Percentiles rank a stretch among this genome's conserved stretches.
Evolutionary conservation across 2,113 vertebrate species (phyloP).

Genomic region (Phaetusa simplex): DNA sequence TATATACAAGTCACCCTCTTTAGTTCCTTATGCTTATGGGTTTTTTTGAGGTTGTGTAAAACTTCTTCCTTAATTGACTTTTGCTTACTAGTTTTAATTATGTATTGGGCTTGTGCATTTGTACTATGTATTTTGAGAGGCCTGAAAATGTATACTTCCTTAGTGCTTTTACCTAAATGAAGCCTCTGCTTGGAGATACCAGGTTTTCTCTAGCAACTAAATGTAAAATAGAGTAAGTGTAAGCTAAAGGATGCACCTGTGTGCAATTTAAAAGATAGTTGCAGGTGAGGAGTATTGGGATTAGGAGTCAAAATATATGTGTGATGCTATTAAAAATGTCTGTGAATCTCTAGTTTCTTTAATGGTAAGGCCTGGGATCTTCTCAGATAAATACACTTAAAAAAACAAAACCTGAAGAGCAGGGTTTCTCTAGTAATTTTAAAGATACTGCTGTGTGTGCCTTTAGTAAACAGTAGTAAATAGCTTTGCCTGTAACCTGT

Average conservation of each 20-base stretch:
- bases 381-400: neutral
- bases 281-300: neutral
- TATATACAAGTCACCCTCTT: rapidly evolving
- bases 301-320: rapidly evolving
- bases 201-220: neutral
- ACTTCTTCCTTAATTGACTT: rapidly evolving
- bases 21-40: rapidly evolving
- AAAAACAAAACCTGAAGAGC: rapidly evolving
- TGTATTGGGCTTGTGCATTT: rapidly evolving
- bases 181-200: rapidly evolving
- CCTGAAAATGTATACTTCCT: rapidly evolving
- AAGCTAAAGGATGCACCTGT: rapidly evolving
- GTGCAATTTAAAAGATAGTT: neutral
- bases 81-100: rapidly evolving
- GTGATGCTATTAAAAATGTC: rapidly evolving
- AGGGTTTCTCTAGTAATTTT: rapidly evolving
- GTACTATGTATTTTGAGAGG: rapidly evolving
- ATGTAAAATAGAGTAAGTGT: no score
- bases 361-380: rapidly evolving
- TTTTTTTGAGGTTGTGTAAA: rapidly evolving
- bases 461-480: rapidly evolving
- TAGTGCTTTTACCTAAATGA: neutral
- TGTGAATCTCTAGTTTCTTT: neutral
- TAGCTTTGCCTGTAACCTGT: rapidly evolving
- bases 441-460: rapidly evolving